Evolutionary conservation across 2,113 vertebrate genomes (phyloP).

Genomic region (Oenanthe oenanthe): DNA sequence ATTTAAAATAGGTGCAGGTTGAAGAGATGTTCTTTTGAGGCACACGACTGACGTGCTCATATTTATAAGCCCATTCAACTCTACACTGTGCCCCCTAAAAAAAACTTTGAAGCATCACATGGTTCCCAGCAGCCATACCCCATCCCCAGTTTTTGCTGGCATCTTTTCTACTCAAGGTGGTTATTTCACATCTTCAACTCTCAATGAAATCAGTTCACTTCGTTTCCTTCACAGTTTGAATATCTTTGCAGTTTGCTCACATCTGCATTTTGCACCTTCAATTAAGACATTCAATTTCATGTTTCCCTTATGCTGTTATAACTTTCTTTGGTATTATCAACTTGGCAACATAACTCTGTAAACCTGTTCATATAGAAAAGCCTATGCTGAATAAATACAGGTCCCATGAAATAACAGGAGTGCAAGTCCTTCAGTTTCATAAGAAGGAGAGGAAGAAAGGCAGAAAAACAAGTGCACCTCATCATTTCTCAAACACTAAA

Average conservation of each 20-base stretch:
- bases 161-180: neutral
- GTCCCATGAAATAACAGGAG: neutral
- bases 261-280: neutral
- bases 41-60: neutral
- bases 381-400: neutral
- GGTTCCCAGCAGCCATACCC: neutral
- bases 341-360: neutral
- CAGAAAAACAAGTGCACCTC: neutral
- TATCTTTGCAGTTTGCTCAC: neutral
- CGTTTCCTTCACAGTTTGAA: neutral
- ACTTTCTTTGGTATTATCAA: neutral
- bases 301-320: neutral
- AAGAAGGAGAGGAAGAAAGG: neutral
- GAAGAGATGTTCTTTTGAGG: neutral
- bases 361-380: neutral
- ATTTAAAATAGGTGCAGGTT: neutral
- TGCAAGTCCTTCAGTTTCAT: neutral
- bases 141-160: neutral
- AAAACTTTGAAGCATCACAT: neutral
- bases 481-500: neutral
- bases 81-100: neutral
- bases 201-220: neutral
- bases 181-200: neutral
- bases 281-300: neutral
- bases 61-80: neutral